Evolutionary conservation across 2,113 vertebrate species (phyloP).

Genomic region (Bostrychus sinensis): DNA sequence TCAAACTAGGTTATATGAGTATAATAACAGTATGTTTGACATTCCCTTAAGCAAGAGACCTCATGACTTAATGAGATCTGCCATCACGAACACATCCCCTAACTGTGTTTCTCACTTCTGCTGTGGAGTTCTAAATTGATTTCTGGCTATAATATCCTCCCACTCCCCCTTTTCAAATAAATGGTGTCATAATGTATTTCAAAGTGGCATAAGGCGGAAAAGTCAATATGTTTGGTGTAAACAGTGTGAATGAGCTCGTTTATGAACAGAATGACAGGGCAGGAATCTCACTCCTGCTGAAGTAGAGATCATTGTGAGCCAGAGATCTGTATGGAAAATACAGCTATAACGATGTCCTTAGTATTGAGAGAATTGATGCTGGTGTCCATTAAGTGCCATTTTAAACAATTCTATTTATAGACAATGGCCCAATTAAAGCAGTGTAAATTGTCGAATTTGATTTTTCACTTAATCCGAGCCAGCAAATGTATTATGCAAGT

Average conservation of each 20-base stretch:
- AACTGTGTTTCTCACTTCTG: conserved; percentile 6
- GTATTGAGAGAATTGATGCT: not conserved
- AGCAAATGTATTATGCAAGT: too few relatives aligned
- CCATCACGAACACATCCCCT: conserved; percentile 7
- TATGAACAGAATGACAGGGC: not conserved
- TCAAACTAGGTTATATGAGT: conserved; percentile 12
- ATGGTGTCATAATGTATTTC: not conserved
- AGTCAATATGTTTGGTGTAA: not conserved
- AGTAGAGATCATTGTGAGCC: not conserved
- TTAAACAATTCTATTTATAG: not conserved
- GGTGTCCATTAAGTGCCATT: not conserved
- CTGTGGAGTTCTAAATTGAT: not conserved
- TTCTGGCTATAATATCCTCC: conserved; percentile 8
- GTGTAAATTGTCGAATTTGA: not conserved
- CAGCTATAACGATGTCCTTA: not conserved
- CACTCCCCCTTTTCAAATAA: not conserved
- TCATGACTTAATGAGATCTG: conserved; percentile 31
- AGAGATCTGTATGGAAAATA: not conserved
- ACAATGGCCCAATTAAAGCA: not conserved
- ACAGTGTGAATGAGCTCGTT: not conserved
- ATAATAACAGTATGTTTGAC: conserved; percentile 17
- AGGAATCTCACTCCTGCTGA: not conserved
- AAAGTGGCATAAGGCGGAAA: not conserved
- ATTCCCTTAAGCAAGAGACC: conserved; percentile 27
- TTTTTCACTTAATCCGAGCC: not conserved